A percentile compares a stretch with the other conserved stretches of the same genome.
Conservation (phyloP, 2,797 vertebrate species). For the Hephaestus fuliginosus region DNA sequence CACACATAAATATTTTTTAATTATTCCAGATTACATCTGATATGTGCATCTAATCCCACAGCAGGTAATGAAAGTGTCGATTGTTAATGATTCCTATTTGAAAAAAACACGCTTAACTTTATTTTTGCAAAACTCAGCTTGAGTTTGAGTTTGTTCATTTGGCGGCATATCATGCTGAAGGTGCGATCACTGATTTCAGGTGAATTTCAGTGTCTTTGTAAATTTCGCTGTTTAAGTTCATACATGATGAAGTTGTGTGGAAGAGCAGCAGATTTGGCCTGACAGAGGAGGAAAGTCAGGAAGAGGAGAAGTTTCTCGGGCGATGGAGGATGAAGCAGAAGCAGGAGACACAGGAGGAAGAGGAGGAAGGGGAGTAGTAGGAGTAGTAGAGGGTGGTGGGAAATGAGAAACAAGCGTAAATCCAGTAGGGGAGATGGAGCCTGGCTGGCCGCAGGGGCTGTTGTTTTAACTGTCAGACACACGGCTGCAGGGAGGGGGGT, state of each 20-base stretch:
- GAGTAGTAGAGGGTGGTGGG: slow-evolving; percentile 22
- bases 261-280: slow-evolving; percentile 5
- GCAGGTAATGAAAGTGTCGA: neutral
- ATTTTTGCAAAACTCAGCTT: neutral
- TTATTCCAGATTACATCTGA: neutral
- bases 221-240: neutral
- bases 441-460: slow-evolving; percentile 77
- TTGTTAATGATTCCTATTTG: neutral
- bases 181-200: neutral
- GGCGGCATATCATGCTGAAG: neutral
- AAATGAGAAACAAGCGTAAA: slow-evolving; percentile 69
- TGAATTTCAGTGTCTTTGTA: neutral
- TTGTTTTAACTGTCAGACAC: slow-evolving; percentile 80
- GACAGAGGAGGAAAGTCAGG: slow-evolving; percentile 1
- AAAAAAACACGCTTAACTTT: neutral
- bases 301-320: slow-evolving; percentile 6
- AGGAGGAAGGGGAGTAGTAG: neutral
- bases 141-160: no score
- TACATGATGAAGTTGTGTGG: neutral
- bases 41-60: neutral
- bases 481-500: slow-evolving; percentile 57
- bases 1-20: neutral
- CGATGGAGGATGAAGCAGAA: slow-evolving; percentile 12
- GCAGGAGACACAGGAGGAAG: slow-evolving; percentile 10
- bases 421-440: slow-evolving; percentile 76